Evolutionary conservation across 2,113 vertebrate genomes (phyloP).

Genomic region (Zeus faber): DNA sequence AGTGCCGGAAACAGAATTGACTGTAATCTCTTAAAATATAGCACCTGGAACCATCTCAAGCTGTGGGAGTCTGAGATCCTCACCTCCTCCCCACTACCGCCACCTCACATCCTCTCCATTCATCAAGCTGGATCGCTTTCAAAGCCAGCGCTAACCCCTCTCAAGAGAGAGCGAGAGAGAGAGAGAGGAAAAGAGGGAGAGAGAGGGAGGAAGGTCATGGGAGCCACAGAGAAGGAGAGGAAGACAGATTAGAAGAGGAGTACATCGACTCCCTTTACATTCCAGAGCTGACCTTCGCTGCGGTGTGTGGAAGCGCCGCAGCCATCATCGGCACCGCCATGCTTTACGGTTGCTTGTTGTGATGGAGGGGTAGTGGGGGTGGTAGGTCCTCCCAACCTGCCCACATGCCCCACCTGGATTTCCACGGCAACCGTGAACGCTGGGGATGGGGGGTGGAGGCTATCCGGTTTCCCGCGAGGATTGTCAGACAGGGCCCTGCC

Average conservation of each 20-base stretch:
- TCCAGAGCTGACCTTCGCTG: constrained; percentile 57
- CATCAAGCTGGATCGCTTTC: constrained; percentile 60
- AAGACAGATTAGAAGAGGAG: constrained; percentile 54
- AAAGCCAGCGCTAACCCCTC: constrained; percentile 30
- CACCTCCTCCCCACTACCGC: constrained; percentile 22
- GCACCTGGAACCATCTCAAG: constrained; percentile 27
- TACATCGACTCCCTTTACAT: constrained; percentile 54
- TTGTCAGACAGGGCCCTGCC: constrained; percentile 38
- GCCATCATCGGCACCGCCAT: constrained; percentile 56
- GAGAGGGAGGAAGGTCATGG: constrained; percentile 48
- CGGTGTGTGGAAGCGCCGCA: constrained; percentile 40
- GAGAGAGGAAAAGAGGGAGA: constrained; percentile 26
- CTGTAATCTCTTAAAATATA: constrained; percentile 16
- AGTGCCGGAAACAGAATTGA: background rate
- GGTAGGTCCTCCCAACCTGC: constrained; percentile 3
- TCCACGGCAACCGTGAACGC: constrained; percentile 26
- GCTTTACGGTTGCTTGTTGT: constrained; percentile 38
- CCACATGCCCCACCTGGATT: constrained; percentile 38
- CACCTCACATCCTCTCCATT: constrained; percentile 60
- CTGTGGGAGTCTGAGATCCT: constrained; percentile 54
- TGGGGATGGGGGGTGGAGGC: background rate
- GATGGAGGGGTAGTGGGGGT: no score
- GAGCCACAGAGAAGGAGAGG: constrained; percentile 40
- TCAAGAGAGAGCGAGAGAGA: constrained; percentile 27
- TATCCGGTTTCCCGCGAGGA: constrained; percentile 44